Evolutionary conservation across 2,888 invertebrate genomes (phyloP), one percentile per base, ranked within the genome.

Genomic region (Yponomeuta sedellus): DNA sequence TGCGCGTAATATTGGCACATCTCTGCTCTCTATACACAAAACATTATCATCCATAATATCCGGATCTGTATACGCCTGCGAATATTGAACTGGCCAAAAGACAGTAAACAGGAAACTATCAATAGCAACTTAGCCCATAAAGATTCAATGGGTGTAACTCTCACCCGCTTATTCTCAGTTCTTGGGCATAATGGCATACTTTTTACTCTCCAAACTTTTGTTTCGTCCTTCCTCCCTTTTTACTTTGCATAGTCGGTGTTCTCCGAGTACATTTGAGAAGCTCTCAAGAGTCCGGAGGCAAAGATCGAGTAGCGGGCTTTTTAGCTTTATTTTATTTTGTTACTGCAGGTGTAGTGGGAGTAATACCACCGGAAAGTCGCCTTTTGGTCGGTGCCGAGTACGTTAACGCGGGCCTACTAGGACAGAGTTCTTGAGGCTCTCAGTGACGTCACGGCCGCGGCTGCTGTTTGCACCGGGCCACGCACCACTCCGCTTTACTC

Each of bases 361-460:
- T 93, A 77, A 85, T 93, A 85, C 85, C 88, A 77, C 91, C 93
- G 87, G 93, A 94, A 88, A 92, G 92, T 87, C 92, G 92, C 80
- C 92, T 88, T 80, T 86, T 93, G 90, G 92, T 93, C 81, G 92
- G 93, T 82, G 92, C 92, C 81, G 93, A 93, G 91, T 93, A 92
- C 85, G 86, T 93, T 86, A 90, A 82, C 83, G 82, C 85, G 80
- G 83, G 85, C 78, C 82, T 82, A 82, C 85, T 93, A 82, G 91
- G 92, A 72, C 92, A 91, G 79, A 84, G 89, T 79, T 85, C 92
- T 77, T 90, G 85, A 67, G 78, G 76, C 73, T 73, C 75, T 67
- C 72, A 69, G 71, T 44, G 44, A 44, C 44, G 44, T 44, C 44
- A 44, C 68, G 69, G 73, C 71, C 73, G 74, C 69, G 67, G 71